phyloP scores from a whole-genome alignment of 2,888 invertebrate species.

The Amblyjoppa proteus region DNA sequence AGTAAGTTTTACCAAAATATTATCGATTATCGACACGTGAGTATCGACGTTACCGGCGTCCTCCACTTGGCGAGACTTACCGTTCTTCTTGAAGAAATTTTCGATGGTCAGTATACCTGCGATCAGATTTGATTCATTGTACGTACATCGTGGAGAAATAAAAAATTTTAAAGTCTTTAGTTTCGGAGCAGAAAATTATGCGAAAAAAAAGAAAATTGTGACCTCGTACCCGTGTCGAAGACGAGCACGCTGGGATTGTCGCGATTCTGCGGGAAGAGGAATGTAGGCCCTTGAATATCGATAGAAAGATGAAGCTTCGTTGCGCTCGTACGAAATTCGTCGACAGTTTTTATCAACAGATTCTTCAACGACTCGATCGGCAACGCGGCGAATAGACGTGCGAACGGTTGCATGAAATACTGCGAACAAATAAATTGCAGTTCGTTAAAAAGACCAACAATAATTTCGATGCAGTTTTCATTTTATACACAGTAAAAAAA shows the following conservation, averaged over 20 bases:
- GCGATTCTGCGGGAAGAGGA: slow-evolving; percentile 92
- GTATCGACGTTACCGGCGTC: slow-evolving; percentile 61
- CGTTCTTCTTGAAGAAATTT: slow-evolving; percentile 91
- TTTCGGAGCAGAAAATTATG: neutral
- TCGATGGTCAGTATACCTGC: slow-evolving; percentile 91
- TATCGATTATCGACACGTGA: slow-evolving; percentile 87
- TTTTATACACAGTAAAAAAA: neutral
- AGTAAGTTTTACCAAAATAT: slow-evolving; percentile 89
- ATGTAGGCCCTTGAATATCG: slow-evolving; percentile 90
- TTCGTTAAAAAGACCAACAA: neutral
- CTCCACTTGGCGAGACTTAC: slow-evolving; percentile 71
- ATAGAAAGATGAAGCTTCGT: slow-evolving; percentile 88
- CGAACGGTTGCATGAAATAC: slow-evolving; percentile 87
- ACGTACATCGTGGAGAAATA: neutral
- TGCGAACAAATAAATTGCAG: slow-evolving; percentile 74
- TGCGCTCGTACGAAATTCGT: slow-evolving; percentile 85
- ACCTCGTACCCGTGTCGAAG: slow-evolving; percentile 89
- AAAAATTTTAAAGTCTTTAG: neutral
- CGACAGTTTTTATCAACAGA: slow-evolving; percentile 81
- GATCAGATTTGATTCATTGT: slow-evolving; percentile 26
- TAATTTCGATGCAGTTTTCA: neutral
- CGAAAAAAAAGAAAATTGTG: neutral
- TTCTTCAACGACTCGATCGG: slow-evolving; percentile 65
- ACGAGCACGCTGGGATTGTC: slow-evolving; percentile 92
- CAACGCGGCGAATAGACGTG: slow-evolving; percentile 56